Evolutionary conservation across 1,140 invertebrate genomes (phyloP), one percentile per base, ranked within the genome.

Genomic region (Hypsibius dujardini): DNA sequence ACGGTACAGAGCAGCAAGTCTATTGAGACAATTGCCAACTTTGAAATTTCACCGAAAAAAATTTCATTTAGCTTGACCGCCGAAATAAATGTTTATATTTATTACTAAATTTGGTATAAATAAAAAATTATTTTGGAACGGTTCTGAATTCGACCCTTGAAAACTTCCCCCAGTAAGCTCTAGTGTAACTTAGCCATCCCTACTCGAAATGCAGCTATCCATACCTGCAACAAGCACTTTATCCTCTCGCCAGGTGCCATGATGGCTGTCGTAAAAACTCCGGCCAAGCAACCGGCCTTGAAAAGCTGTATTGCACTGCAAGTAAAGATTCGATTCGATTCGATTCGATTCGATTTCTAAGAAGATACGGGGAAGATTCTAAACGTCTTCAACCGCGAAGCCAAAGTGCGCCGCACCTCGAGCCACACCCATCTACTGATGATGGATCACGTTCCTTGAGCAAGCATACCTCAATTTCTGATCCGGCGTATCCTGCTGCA

Each of bases 211-310:
- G 73, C 15, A 73, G 70, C 2, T 46, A 15, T 14, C 73, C 7
- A 71, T 73, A 86, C 90, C 84, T 97, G 94, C 59, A 97, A 80
- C 56, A 98, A 82, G 77, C 94, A 98, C 78, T 98, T 98, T 67
- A 98, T 97, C 76, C 95, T 83, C 81, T 98, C 95, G 69, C 95
- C 95, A 3, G 95, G 95, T 40, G 93, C 90, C 90, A 97, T 97
- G 56, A 98, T 90, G 15, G 85, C 82, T 3, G 95, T 95, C 0
- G 93, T 95, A 77, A 94, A 93, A 59, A 95, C 85, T 1, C 93
- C 94, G 69, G 92, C 92, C 75, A 96, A 88, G 2, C 89, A 88
- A 73, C 95, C 95, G 72, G 95, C 94, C 71, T 87, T 85, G 79
- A 95, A 96, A 46, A 94, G 80, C 80, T 95, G 88, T 2, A 81